Evolutionary conservation across 2,797 vertebrate genomes (phyloP).

Genomic region (Diglossa cyanea): DNA sequence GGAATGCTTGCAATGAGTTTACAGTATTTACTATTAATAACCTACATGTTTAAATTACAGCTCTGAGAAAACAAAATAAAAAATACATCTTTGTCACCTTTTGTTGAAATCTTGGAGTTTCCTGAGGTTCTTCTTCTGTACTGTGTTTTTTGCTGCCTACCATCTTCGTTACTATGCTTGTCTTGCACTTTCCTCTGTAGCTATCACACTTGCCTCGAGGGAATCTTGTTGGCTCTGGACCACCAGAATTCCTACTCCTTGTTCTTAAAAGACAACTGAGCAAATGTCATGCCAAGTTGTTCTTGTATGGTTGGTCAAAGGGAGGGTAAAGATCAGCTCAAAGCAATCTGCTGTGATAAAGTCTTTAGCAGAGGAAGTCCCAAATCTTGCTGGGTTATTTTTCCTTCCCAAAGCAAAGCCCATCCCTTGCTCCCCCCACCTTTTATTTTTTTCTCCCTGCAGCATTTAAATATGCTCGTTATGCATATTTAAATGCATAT

Average conservation of each 20-base stretch:
- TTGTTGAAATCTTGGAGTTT: constrained; percentile 13
- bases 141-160: constrained; percentile 53
- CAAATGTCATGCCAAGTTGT: constrained; percentile 37
- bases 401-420: not conserved
- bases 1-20: not conserved
- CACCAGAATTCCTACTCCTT: constrained; percentile 12
- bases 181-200: not conserved
- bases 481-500: not conserved
- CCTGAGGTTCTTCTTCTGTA: not conserved
- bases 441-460: not conserved
- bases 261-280: not conserved
- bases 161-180: constrained; percentile 30
- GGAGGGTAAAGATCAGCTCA: constrained; percentile 34
- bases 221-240: not conserved
- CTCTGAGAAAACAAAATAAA: not conserved
- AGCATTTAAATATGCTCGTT: constrained; percentile 25
- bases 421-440: not conserved
- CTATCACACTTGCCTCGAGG: not conserved
- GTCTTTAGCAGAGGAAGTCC: constrained; percentile 30
- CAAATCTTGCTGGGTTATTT: not conserved
- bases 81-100: constrained; percentile 64
- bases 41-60: not conserved
- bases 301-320: not conserved
- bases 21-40: not conserved
- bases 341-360: constrained; percentile 19